Base-by-base conservation (phyloP, 2,113 vertebrate genomes). In the Sinocyclocheilus grahami region DNA sequence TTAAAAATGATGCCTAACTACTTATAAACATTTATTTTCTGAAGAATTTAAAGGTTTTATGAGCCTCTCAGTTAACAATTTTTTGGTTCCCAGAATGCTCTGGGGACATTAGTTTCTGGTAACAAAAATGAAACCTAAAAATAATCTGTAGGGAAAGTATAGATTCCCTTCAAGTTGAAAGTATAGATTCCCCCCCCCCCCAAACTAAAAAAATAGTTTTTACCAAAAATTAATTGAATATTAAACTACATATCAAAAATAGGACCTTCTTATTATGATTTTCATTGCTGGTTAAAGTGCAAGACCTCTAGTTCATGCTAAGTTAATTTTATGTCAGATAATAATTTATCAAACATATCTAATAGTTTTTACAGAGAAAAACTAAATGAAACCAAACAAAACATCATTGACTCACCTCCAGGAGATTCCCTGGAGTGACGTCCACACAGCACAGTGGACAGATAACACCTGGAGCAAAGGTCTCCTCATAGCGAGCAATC, bases 401-500 rank as follows among this genome's bases (percentile, higher is more conserved):
- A 65, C 65, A 69, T 33, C 30, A 33, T 0, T 16, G 65, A 69
- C 65, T 69, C 30, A 37, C 27, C 37, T 71, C 16, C 67, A 37
- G 67, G 22, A 75, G 11, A 3, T n/a, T 75, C 42, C 53, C 42
- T 10, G 5, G 12, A 13, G 16, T 79, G 30, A 55, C 22, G 78
- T 42, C 12, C 30, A 62, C 12, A 39, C 11, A 1, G 78, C 22
- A n/a, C 20, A 20, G 18, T 55, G 4, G 14, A 55, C 60, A 48
- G 60, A 65, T 65, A 65, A 65, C n/a, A 48, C n/a, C 42, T 42
- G 10, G 60, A 46, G 33, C 78, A 81, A 81, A 81, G 55, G 58
- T 27, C 78, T 80, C 30, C 30, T 65, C 60, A 5, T 16, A 46
- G 13, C 39, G 30, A 33, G 7, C 30, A 22, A 48, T 48, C 46